A percentile compares a stretch with the other conserved stretches of the same genome.
Evolutionary conservation across 2,113 vertebrate species (phyloP).

Genomic region (Vidua macroura): DNA sequence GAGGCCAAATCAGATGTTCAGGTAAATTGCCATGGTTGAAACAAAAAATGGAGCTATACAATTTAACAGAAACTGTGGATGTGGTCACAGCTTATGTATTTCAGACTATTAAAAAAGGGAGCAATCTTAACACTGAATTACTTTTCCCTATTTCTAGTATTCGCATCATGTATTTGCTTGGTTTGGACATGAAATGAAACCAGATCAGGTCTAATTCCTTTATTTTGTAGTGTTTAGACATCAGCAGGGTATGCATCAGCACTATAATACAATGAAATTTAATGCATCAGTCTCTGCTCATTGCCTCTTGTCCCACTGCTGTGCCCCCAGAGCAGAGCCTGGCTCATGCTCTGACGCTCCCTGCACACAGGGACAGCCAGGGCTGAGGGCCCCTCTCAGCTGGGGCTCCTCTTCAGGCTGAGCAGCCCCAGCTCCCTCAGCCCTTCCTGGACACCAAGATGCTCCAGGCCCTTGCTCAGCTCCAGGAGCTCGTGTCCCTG

Average conservation of each 20-base stretch:
- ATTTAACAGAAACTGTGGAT: neutral
- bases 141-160: neutral
- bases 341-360: neutral
- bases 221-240: neutral
- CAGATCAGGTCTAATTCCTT: neutral
- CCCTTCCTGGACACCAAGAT: neutral
- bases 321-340: neutral
- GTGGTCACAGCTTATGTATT: neutral
- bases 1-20: neutral
- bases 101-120: neutral
- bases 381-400: neutral
- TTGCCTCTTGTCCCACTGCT: neutral
- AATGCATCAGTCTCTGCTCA: neutral
- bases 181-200: neutral
- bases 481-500: neutral
- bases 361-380: neutral
- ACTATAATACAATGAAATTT: neutral
- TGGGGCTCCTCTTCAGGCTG: neutral
- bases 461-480: neutral
- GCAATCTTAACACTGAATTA: neutral
- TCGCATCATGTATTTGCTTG: neutral
- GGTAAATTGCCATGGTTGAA: neutral
- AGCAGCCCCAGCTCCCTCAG: neutral
- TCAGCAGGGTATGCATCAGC: neutral
- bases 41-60: neutral